Base-by-base conservation (phyloP, 2,888 invertebrate genomes). In the Cephus spinipes region DNA sequence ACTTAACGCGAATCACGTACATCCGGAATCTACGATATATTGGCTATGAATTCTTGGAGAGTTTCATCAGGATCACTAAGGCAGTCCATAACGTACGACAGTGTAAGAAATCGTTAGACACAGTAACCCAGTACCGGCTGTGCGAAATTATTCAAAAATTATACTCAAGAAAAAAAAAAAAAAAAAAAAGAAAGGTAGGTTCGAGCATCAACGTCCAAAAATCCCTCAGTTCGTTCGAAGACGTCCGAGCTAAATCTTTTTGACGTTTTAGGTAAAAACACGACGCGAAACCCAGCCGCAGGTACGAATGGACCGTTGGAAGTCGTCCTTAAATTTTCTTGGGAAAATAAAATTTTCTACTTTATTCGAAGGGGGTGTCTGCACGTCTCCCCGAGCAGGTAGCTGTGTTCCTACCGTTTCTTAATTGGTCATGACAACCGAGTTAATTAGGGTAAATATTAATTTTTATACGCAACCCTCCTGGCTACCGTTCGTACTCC, bases 341-440 rank as follows among this genome's bases (percentile, higher is more conserved):
- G 81, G 83, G 87, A 85, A 86, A 87, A 88, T 88, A 87, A 88
- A 87, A 83, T 87, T 87, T 6, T 88, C 87, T 86, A 87, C 82
- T 87, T 87, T 87, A 88, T 86, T 85, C 83, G 81, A 80, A 80
- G 81, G 79, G 6, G 30, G 32, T 31, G 69, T 30, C 12, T 12
- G 30, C 12, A 6, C 3, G 6, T 12, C 3, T 32, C 12, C 23
- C 3, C 31, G 1, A 33, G 32, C 33, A 31, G 31, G 32, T 71
- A 31, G 71, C 71, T 23, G 32, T 40, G 15, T 12, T 30, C 40
- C 32, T 75, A 77, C 73, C 33, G 78, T 73, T 78, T 69, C 76
- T 78, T 78, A 78, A 78, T 79, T 76, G 76, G 79, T 71, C 69
- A 68, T 76, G 73, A 76, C 68, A 73, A 33, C 76, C 73, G 40